Percentiles rank a stretch among this genome's conserved stretches.
Evolutionary conservation across 1,140 invertebrate species (phyloP).

Genomic region (Microplitis mediator): DNA sequence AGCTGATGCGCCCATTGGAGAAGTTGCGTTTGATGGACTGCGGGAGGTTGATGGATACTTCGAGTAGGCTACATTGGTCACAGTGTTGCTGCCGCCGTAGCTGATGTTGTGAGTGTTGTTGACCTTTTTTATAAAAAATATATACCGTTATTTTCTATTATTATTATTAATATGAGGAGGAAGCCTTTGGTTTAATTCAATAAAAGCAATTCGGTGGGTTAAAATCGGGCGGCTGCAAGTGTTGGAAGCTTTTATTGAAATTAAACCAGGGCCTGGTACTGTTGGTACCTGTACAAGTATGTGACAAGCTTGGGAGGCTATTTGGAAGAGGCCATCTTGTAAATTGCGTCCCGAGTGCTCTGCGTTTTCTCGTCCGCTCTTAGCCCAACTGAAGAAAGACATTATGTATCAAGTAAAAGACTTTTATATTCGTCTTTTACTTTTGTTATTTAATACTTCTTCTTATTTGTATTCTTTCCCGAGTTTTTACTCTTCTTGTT

Average conservation of each 20-base stretch:
- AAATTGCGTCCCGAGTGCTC: slow-evolving; percentile 63
- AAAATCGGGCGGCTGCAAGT: background rate
- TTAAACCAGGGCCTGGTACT: slow-evolving; percentile 2
- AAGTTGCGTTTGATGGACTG: slow-evolving; percentile 38
- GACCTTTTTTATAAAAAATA: slow-evolving; percentile 48
- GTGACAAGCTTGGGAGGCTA: slow-evolving; percentile 74
- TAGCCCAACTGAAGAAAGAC: slow-evolving; percentile 54
- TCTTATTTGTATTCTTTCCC: background rate
- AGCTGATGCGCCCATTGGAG: slow-evolving; percentile 24
- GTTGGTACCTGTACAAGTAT: slow-evolving; percentile 67
- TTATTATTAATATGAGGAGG: background rate
- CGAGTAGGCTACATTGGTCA: slow-evolving; percentile 68
- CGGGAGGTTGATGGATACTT: slow-evolving; percentile 51
- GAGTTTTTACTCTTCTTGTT: background rate
- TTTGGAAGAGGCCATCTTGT: slow-evolving; percentile 74
- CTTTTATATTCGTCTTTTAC: background rate
- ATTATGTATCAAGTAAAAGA: slow-evolving; percentile 32
- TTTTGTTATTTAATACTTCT: background rate
- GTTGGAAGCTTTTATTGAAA: slow-evolving; percentile 29
- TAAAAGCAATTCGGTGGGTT: background rate
- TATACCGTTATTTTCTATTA: background rate
- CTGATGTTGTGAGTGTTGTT: slow-evolving; percentile 77
- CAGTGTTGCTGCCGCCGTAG: slow-evolving; percentile 65
- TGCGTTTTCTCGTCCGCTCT: slow-evolving; percentile 31
- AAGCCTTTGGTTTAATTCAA: too few relatives aligned